These are phyloP conservation scores for Enteromius radiatus DNA, from an alignment of 2,797 vertebrate species.

Conservation along the genomic window DNA sequence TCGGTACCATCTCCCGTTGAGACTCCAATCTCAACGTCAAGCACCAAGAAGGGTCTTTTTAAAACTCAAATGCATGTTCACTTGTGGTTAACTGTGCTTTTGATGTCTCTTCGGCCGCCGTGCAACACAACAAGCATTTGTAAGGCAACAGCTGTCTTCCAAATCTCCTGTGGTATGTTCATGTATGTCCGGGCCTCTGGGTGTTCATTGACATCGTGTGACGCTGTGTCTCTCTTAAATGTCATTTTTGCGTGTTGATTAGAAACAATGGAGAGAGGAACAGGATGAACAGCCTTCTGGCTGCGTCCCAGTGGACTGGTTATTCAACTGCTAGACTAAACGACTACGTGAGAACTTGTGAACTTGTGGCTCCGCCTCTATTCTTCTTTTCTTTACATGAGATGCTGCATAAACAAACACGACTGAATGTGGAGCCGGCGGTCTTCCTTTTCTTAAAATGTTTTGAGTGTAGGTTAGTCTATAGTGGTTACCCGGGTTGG, in stretches of 20 bases:
- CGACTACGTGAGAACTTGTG: slow-evolving; percentile 12
- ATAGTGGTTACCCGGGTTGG: not conserved
- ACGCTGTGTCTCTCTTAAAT: slow-evolving; percentile 25
- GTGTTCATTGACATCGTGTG: slow-evolving; percentile 45
- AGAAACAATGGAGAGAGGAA: slow-evolving; percentile 62
- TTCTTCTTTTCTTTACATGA: slow-evolving; percentile 2
- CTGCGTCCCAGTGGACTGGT: slow-evolving; percentile 41
- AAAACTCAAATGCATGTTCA: slow-evolving; percentile 23
- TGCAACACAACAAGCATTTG: slow-evolving; percentile 16
- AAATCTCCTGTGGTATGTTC: slow-evolving; percentile 36
- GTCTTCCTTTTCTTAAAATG: slow-evolving; percentile 21
- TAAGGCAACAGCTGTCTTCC: slow-evolving; percentile 39
- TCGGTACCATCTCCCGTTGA: slow-evolving; percentile 32
- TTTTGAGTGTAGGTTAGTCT: slow-evolving; percentile 26
- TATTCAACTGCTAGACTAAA: slow-evolving; percentile 41
- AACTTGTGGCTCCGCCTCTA: not conserved
- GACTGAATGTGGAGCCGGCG: not conserved
- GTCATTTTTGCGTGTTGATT: slow-evolving; percentile 46
- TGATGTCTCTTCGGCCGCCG: not conserved
- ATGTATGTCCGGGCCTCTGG: slow-evolving; percentile 27
- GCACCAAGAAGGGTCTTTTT: slow-evolving; percentile 21
- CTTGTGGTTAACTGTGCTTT: slow-evolving; percentile 28
- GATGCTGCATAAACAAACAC: slow-evolving; percentile 11
- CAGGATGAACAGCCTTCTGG: slow-evolving; percentile 48
- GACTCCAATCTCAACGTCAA: slow-evolving; percentile 12